phyloP scores from a whole-genome alignment of 2,797 vertebrate species.

The Amblyraja radiata region DNA sequence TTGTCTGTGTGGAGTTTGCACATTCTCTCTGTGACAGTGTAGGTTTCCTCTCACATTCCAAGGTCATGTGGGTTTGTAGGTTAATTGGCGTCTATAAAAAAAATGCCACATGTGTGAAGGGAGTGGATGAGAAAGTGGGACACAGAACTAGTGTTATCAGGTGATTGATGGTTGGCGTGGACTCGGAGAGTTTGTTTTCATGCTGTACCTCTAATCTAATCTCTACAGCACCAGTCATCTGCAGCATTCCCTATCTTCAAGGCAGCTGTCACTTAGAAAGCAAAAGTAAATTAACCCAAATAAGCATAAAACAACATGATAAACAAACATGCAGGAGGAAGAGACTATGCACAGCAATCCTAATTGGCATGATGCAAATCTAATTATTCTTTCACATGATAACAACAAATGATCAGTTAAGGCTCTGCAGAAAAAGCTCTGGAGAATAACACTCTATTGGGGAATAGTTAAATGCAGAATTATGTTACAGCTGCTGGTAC shows the following conservation, averaged over 20 bases:
- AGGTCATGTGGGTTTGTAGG: no score
- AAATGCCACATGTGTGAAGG: no score
- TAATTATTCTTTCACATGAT: conserved; percentile 9
- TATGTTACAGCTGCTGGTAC: neutral
- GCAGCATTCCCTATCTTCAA: neutral
- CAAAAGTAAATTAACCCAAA: neutral
- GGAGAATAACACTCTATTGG: conserved; percentile 3
- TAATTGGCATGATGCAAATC: neutral
- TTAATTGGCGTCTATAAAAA: no score
- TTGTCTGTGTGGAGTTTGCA: no score
- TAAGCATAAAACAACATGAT: conserved; percentile 10
- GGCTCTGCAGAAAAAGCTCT: conserved; percentile 1
- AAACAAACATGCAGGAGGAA: conserved; percentile 6
- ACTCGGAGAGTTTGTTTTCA: no score
- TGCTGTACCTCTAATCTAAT: neutral
- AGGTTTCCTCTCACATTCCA: no score
- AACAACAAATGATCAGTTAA: conserved; percentile 10
- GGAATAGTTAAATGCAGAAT: neutral
- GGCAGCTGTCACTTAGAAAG: neutral
- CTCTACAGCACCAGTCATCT: neutral
- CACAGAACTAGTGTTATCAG: no score
- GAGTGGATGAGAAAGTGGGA: no score
- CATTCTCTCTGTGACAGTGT: no score
- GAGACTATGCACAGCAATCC: neutral
- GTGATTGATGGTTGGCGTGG: no score